phyloP scores from a whole-genome alignment of 2,797 vertebrate genomes.

The Manis javanica region DNA sequence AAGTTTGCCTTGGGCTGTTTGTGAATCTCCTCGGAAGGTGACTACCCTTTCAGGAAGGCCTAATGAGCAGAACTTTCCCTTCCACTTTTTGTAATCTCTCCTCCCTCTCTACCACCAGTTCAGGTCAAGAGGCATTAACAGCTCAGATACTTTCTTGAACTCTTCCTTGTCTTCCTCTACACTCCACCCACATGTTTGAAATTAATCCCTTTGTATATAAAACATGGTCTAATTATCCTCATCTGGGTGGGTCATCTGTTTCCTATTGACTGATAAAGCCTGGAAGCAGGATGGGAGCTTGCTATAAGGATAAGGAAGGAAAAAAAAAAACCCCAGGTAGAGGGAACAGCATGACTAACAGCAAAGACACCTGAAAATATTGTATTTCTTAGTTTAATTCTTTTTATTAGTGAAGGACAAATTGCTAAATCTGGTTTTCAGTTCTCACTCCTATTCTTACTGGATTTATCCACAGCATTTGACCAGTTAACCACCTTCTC shows the following conservation, averaged over 20 bases:
- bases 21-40: background rate
- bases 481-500: background rate
- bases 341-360: background rate
- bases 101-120: background rate
- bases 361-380: background rate
- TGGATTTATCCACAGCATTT: slow-evolving; percentile 43
- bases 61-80: background rate
- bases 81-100: background rate
- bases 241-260: slow-evolving; percentile 42
- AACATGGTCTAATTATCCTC: background rate
- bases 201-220: slow-evolving; percentile 49
- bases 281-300: background rate
- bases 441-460: background rate
- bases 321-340: background rate
- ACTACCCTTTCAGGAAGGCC: background rate
- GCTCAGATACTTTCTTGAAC: background rate
- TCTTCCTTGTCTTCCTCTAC: background rate
- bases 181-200: background rate
- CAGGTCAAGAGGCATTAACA: background rate
- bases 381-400: background rate
- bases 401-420: background rate
- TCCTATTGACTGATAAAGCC: slow-evolving; percentile 8
- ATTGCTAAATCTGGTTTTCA: background rate
- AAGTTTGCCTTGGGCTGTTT: background rate
- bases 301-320: background rate